Evolutionary conservation across 2,888 invertebrate species (phyloP).

Genomic region (Pristionchus fissidentatus): DNA sequence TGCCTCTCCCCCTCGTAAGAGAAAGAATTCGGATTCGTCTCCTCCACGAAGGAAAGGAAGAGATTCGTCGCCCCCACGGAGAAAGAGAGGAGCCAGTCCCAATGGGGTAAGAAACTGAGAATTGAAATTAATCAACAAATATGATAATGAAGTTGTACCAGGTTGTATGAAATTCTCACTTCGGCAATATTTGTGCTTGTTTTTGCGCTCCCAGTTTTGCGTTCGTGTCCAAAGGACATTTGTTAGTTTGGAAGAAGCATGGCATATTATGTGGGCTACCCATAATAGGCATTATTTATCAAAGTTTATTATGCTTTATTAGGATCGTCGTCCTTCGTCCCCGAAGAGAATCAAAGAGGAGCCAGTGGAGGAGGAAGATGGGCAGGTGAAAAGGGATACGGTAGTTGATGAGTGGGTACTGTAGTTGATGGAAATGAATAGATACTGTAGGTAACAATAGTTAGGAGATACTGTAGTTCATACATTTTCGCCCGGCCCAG

Average conservation of each 20-base stretch:
- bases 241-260: too few relatives aligned
- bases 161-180: too few relatives aligned
- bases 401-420: background rate
- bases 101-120: background rate
- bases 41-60: constrained; percentile 29
- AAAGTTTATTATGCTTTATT: too few relatives aligned
- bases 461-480: background rate
- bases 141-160: too few relatives aligned
- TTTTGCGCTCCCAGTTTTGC: too few relatives aligned
- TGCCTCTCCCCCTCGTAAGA: constrained; percentile 20
- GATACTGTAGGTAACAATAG: too few relatives aligned
- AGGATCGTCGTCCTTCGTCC: constrained; percentile 15
- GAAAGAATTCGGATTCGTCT: constrained; percentile 21
- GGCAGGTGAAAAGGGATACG: background rate
- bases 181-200: too few relatives aligned
- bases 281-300: too few relatives aligned
- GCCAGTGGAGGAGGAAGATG: constrained; percentile 41
- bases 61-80: constrained; percentile 22
- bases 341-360: constrained; percentile 44
- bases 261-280: too few relatives aligned
- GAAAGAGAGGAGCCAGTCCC: constrained; percentile 12
- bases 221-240: too few relatives aligned
- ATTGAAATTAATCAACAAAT: background rate
- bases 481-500: too few relatives aligned
- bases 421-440: too few relatives aligned